Evolutionary conservation across 2,113 vertebrate species (phyloP).

Genomic region (Tapirus terrestris): DNA sequence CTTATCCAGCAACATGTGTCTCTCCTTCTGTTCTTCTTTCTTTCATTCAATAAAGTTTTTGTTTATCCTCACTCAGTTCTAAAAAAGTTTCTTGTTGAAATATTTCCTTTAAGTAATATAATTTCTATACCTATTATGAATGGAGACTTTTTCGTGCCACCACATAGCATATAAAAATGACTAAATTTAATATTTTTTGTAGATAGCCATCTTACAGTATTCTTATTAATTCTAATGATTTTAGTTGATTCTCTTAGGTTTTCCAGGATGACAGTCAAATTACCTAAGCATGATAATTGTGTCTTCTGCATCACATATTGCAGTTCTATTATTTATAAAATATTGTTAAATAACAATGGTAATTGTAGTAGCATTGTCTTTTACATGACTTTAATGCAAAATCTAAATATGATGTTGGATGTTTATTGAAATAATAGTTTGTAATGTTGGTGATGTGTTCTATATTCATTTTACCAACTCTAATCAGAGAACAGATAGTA

Average conservation of each 20-base stretch:
- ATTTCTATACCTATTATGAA: background rate
- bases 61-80: background rate
- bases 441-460: background rate
- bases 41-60: background rate
- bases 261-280: background rate
- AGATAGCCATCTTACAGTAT: background rate
- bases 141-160: background rate
- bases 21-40: background rate
- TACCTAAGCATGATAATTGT: background rate
- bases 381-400: background rate
- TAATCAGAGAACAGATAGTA: background rate
- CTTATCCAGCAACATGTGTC: background rate
- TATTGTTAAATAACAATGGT: background rate
- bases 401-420: background rate
- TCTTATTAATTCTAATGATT: background rate
- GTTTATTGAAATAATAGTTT: background rate
- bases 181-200: background rate
- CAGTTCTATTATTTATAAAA: background rate
- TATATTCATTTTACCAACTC: background rate
- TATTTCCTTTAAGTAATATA: background rate
- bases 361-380: background rate
- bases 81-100: background rate
- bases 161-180: background rate
- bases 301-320: background rate
- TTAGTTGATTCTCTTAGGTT: background rate